These are phyloP conservation scores for Mormyrops attenuatus DNA, from an alignment of 2,797 vertebrate genomes.

Conservation along the genomic window DNA sequence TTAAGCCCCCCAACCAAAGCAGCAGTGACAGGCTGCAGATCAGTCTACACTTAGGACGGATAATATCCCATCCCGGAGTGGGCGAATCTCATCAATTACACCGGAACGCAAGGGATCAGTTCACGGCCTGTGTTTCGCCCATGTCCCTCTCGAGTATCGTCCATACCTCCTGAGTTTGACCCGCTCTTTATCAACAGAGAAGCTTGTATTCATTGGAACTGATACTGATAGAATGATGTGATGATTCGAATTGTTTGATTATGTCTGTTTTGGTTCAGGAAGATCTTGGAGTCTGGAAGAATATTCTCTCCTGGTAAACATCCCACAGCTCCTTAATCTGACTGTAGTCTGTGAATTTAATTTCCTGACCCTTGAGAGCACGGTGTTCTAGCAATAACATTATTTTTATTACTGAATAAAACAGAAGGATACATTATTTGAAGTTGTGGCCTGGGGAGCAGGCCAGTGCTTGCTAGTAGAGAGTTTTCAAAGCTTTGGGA, in stretches of 20 bases:
- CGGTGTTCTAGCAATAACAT: neutral
- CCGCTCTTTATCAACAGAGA: neutral
- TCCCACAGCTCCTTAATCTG: neutral
- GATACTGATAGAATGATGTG: neutral
- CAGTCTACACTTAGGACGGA: neutral
- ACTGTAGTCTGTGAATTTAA: neutral
- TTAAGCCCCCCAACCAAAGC: neutral
- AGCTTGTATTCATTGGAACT: neutral
- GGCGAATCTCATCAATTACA: neutral
- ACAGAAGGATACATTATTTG: neutral
- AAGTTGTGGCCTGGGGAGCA: neutral
- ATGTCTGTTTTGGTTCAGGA: neutral
- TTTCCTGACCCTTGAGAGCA: constrained; percentile 10
- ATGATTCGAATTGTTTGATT: neutral
- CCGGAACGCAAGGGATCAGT: neutral
- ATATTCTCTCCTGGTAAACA: neutral
- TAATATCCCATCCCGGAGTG: neutral
- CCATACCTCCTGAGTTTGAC: neutral
- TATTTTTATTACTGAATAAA: neutral
- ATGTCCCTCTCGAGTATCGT: neutral
- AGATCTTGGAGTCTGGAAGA: neutral
- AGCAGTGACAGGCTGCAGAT: neutral
- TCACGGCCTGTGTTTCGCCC: neutral
- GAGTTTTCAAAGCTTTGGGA: neutral
- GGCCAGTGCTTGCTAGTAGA: neutral